Conservation (phyloP, 2,113 vertebrate species). For the Lagopus muta region DNA sequence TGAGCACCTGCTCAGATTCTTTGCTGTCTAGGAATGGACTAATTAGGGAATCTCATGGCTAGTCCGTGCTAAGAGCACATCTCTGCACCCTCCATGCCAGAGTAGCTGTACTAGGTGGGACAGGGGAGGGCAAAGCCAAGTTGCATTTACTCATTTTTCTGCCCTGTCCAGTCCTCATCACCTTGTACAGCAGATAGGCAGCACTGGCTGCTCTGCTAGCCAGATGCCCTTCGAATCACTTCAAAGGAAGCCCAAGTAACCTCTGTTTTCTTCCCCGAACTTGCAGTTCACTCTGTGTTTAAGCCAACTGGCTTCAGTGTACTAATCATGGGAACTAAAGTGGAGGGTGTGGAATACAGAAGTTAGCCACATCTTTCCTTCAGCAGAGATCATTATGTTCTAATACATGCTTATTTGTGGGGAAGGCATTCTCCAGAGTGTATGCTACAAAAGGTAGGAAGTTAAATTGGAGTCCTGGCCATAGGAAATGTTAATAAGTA, state of each 20-base stretch:
- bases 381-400: not conserved
- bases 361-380: conserved; percentile 48
- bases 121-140: not conserved
- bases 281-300: not conserved
- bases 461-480: conserved; percentile 26
- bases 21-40: not conserved
- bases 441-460: conserved; percentile 55
- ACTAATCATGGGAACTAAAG: not conserved
- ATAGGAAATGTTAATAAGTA: not conserved
- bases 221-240: not conserved
- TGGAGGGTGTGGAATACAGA: not conserved
- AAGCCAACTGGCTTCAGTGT: not conserved
- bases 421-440: conserved; percentile 5
- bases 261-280: not conserved
- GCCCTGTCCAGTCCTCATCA: not conserved
- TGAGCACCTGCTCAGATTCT: not conserved
- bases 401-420: not conserved
- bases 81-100: not conserved
- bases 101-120: rapidly evolving
- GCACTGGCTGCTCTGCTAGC: not conserved
- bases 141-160: not conserved
- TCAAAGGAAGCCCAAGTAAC: not conserved
- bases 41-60: not conserved
- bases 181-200: not conserved
- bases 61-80: not conserved